phyloP scores from a whole-genome alignment of 2,113 vertebrate genomes.

The Erythrolamprus reginae region DNA sequence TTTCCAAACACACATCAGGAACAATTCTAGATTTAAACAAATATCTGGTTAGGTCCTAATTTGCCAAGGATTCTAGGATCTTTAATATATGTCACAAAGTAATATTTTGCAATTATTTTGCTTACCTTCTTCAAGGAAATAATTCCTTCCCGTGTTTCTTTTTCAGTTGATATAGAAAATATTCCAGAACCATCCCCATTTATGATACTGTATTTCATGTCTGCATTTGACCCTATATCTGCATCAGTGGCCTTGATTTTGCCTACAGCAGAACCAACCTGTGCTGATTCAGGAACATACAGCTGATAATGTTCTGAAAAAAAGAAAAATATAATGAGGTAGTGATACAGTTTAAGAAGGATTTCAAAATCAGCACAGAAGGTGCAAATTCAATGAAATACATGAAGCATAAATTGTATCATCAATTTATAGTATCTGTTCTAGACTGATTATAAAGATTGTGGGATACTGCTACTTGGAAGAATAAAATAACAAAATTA shows the following conservation, averaged over 20 bases:
- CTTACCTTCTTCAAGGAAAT: constrained; percentile 89
- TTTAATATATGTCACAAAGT: background rate
- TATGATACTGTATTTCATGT: constrained; percentile 92
- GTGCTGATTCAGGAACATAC: constrained; percentile 92
- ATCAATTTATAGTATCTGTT: background rate
- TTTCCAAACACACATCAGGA: background rate
- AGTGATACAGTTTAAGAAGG: background rate
- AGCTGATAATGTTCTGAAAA: constrained; percentile 91
- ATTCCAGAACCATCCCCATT: constrained; percentile 86
- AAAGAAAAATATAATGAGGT: constrained; percentile 30
- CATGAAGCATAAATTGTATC: background rate
- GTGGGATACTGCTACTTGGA: background rate
- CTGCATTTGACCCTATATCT: constrained; percentile 88
- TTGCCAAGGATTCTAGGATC: background rate
- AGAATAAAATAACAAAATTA: background rate
- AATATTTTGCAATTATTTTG: background rate
- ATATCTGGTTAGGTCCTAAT: background rate
- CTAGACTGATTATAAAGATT: background rate
- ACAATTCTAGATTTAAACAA: background rate
- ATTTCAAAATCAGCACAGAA: background rate
- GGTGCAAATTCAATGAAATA: background rate
- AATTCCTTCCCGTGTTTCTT: constrained; percentile 90
- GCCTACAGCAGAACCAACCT: constrained; percentile 91
- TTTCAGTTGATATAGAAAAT: constrained; percentile 89
- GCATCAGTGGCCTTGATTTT: constrained; percentile 97